Conservation (phyloP, 2,888 invertebrate species). For the Glaucopsyche alexis region DNA sequence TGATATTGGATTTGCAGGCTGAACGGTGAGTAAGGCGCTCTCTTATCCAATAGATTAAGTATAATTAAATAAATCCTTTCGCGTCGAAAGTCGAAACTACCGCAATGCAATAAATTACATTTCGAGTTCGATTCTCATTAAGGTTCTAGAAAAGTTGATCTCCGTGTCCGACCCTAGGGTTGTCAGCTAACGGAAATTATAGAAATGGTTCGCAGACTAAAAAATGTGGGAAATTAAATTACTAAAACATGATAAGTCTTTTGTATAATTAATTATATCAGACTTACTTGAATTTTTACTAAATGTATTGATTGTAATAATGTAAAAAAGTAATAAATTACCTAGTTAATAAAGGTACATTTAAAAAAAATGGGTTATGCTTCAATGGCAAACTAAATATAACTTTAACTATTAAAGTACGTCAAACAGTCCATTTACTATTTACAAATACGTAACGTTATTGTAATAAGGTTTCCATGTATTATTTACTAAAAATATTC, state of each 20-base stretch:
- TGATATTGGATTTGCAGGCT: no score
- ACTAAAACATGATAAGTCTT: background rate
- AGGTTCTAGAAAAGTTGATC: conserved; percentile 12
- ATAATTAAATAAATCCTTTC: background rate
- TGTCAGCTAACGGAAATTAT: background rate
- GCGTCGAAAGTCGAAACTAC: background rate
- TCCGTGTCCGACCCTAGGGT: conserved; percentile 7
- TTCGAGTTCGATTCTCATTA: conserved; percentile 22
- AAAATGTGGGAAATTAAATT: background rate
- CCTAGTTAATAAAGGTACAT: no score
- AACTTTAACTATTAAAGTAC: no score
- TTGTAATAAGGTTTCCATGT: no score
- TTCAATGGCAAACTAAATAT: no score
- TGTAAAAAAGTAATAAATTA: no score
- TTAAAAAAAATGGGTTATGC: no score
- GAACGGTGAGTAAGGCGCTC: no score
- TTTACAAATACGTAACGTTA: no score
- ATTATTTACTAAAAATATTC: no score
- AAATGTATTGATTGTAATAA: no score
- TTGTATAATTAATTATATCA: background rate
- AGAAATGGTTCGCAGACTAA: background rate
- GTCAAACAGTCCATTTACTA: no score
- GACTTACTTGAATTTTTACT: background rate
- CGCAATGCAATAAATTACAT: conserved; percentile 22
- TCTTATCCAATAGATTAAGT: background rate